These are phyloP conservation scores for Halcyon senegalensis DNA, from an alignment of 2,113 vertebrate species.

Conservation along the genomic window DNA sequence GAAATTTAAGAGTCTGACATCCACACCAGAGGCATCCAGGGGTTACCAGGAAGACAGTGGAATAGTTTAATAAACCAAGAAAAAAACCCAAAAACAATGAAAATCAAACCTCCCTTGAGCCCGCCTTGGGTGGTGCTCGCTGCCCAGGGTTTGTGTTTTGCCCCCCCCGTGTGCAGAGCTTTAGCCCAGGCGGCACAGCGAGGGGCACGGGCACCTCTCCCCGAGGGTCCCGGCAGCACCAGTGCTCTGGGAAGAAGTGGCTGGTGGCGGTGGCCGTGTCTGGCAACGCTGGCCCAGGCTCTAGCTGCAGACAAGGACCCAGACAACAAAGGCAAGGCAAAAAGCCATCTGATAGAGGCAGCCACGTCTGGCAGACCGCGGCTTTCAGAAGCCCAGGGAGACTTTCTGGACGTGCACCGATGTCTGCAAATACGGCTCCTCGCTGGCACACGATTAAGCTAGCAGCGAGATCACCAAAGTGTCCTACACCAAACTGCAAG, in stretches of 20 bases:
- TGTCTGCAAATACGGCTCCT: not conserved
- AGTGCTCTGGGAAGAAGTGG: not conserved
- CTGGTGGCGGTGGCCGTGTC: not conserved
- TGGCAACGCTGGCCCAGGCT: not conserved
- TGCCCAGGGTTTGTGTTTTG: not conserved
- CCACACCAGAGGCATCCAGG: not conserved
- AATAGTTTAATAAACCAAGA: not conserved
- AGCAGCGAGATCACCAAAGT: not conserved
- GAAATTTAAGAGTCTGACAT: not conserved
- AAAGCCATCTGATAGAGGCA: constrained; percentile 9
- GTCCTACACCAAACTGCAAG: not conserved
- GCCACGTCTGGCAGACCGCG: not conserved
- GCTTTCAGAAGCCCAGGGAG: not conserved
- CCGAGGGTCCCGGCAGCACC: not conserved
- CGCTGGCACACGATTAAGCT: not conserved
- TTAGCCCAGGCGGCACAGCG: not conserved
- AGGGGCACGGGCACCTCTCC: not conserved
- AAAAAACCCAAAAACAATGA: not conserved
- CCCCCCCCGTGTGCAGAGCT: rapidly evolving
- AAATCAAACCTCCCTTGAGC: not conserved
- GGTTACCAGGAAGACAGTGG: not conserved
- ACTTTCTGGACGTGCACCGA: not conserved
- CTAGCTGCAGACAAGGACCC: constrained; percentile 43
- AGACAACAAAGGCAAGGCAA: constrained; percentile 57
- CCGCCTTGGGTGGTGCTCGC: not conserved